Evolutionary conservation across 2,888 invertebrate genomes (phyloP).

Genomic region (Sesamia inferens): DNA sequence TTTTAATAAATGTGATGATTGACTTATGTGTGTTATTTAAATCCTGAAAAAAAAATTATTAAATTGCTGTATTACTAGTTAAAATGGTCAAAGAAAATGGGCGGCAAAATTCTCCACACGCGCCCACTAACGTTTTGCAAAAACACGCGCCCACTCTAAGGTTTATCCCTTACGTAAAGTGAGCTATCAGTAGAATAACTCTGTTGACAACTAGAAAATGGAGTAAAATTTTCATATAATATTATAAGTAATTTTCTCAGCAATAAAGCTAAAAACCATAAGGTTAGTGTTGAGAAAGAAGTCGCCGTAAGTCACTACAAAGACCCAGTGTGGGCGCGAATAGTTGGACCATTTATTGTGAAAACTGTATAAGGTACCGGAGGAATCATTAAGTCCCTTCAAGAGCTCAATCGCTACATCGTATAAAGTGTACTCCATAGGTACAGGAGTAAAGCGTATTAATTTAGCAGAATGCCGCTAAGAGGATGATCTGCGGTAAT

Average conservation of each 20-base stretch:
- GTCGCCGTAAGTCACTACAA: neutral
- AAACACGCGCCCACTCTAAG: no score
- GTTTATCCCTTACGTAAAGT: no score
- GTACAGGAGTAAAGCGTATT: slow-evolving; percentile 72
- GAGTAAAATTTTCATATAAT: neutral
- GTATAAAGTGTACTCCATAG: slow-evolving; percentile 36
- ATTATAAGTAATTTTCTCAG: neutral
- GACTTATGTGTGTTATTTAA: no score
- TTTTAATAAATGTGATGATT: no score
- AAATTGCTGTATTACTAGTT: no score
- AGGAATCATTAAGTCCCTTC: neutral
- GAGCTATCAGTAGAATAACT: neutral
- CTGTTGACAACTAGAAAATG: neutral
- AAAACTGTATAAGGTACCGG: neutral
- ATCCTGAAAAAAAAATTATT: no score
- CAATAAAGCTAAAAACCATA: neutral
- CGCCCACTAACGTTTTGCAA: no score
- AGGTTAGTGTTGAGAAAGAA: neutral
- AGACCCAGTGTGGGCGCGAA: neutral
- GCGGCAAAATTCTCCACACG: no score
- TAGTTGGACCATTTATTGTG: neutral
- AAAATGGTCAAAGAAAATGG: no score
- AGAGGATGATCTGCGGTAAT: slow-evolving; percentile 82
- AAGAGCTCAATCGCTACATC: slow-evolving; percentile 27
- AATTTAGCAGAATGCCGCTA: slow-evolving; percentile 76